phyloP scores from a whole-genome alignment of 2,888 invertebrate species.

The Nowickia ferox region DNA sequence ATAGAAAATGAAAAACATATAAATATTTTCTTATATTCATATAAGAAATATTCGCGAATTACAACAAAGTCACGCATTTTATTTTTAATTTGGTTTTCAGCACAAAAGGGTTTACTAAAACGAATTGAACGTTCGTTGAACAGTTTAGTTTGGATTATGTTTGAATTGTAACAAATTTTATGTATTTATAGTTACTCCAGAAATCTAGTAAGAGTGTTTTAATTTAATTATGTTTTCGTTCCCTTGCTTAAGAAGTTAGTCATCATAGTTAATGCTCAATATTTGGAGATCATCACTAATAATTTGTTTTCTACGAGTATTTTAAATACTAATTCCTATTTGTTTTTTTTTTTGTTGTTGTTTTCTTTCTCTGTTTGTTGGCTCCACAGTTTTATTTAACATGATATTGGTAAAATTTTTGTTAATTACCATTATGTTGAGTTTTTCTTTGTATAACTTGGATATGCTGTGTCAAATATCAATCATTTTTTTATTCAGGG shows the following conservation, averaged over 20 bases:
- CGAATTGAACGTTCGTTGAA: slow-evolving; percentile 51
- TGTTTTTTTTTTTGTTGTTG: slow-evolving; percentile 18
- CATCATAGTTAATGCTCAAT: slow-evolving; percentile 56
- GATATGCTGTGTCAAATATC: too few relatives aligned
- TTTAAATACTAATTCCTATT: too few relatives aligned
- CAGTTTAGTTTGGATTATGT: slow-evolving; percentile 49
- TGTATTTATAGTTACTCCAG: slow-evolving; percentile 70
- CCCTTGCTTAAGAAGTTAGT: slow-evolving; percentile 43
- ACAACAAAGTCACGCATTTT: slow-evolving; percentile 75
- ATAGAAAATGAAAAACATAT: neutral
- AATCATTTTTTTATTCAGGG: too few relatives aligned
- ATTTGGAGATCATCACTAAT: slow-evolving; percentile 30
- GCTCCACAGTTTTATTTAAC: slow-evolving; percentile 43
- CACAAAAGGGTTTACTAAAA: slow-evolving; percentile 27
- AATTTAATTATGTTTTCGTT: slow-evolving; percentile 42
- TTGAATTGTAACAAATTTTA: slow-evolving; percentile 3
- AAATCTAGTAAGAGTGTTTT: slow-evolving; percentile 59
- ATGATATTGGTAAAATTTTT: slow-evolving; percentile 31
- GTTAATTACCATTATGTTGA: slow-evolving; percentile 34
- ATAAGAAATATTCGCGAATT: slow-evolving; percentile 33
- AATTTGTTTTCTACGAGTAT: neutral
- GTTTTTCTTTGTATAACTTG: slow-evolving; percentile 5
- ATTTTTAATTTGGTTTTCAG: slow-evolving; percentile 50
- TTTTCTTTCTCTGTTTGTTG: slow-evolving; percentile 33
- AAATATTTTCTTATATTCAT: neutral